Conservation (phyloP, 1,140 invertebrate genomes). For the Meloidogyne chitwoodi region DNA sequence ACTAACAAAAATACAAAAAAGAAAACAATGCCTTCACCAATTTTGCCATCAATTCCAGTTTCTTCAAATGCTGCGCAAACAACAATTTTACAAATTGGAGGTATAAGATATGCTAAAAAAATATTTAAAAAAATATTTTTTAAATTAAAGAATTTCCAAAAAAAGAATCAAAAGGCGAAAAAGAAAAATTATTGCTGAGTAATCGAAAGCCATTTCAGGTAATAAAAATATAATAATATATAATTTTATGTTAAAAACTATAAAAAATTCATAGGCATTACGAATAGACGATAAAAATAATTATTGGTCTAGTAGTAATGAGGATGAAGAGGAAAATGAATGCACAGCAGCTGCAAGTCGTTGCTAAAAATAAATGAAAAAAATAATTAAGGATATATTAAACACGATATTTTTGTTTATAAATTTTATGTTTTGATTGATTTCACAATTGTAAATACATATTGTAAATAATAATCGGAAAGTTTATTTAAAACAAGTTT, state of each 20-base stretch:
- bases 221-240: not conserved
- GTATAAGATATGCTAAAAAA: not conserved
- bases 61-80: not conserved
- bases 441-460: not conserved
- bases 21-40: not conserved
- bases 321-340: not conserved
- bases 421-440: not conserved
- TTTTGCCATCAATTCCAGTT: not conserved
- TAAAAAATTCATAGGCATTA: not conserved
- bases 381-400: not conserved
- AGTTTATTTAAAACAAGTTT: too few relatives aligned
- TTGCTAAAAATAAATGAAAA: not conserved
- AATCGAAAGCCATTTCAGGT: not conserved
- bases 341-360: not conserved
- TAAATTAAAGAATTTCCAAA: not conserved
- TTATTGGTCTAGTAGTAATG: not conserved
- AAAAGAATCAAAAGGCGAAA: not conserved
- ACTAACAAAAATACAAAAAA: not conserved
- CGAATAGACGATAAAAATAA: not conserved
- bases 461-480: not conserved
- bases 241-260: not conserved
- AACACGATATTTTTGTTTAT: not conserved
- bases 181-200: not conserved
- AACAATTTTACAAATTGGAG: constrained; percentile 14
- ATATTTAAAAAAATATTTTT: not conserved